phyloP scores from a whole-genome alignment of 2,888 invertebrate species.

The Chloroclystis v-ata region DNA sequence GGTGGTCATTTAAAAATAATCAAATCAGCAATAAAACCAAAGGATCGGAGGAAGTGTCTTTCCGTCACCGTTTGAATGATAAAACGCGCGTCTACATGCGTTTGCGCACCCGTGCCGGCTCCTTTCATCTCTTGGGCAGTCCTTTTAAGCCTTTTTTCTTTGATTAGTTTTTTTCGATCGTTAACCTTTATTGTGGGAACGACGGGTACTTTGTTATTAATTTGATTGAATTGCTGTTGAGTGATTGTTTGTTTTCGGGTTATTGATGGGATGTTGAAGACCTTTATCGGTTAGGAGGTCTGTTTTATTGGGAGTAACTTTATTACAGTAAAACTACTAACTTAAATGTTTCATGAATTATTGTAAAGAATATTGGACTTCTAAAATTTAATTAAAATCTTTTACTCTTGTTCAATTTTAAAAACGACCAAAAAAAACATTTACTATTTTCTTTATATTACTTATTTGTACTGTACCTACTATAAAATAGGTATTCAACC shows the following conservation, averaged over 20 bases:
- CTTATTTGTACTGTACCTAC: too few species aligned
- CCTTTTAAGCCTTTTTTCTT: conserved; percentile 46
- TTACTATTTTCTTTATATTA: too few species aligned
- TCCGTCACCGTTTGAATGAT: conserved; percentile 49
- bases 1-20: conserved; percentile 1
- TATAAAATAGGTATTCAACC: too few species aligned
- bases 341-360: too few species aligned
- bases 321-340: too few species aligned
- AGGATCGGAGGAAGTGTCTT: conserved; percentile 55
- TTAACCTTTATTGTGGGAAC: conserved; percentile 69
- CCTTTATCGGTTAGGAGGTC: conserved; percentile 1
- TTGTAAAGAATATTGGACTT: too few species aligned
- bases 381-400: too few species aligned
- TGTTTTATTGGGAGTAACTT: too few species aligned
- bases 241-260: conserved; percentile 47
- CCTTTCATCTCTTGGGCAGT: conserved; percentile 69
- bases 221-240: conserved; percentile 55
- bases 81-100: conserved; percentile 56
- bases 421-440: too few species aligned
- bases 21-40: conserved; percentile 18
- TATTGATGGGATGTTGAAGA: conserved; percentile 23
- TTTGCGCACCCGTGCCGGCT: conserved; percentile 45
- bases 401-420: too few species aligned
- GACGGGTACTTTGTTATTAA: conserved; percentile 55
- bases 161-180: conserved; percentile 58